phyloP scores from a whole-genome alignment of 2,113 vertebrate genomes.

The Illadopsis cleaveri region DNA sequence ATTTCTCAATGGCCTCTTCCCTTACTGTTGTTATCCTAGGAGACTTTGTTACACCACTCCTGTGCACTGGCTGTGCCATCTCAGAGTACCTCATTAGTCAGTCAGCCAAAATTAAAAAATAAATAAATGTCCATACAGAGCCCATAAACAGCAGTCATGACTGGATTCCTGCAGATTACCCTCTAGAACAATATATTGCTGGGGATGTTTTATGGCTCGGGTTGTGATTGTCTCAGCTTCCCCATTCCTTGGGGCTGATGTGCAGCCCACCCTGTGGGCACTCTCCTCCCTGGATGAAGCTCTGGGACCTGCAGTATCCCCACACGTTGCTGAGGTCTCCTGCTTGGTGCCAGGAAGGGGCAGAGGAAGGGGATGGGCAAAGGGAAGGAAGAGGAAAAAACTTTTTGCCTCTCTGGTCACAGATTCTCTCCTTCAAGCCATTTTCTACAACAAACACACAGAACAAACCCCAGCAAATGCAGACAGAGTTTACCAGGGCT shows the following conservation, averaged over 20 bases:
- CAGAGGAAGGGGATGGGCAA: not conserved
- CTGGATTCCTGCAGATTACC: not conserved
- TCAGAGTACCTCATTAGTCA: not conserved
- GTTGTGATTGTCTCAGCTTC: not conserved
- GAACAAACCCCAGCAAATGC: not conserved
- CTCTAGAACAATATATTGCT: not conserved
- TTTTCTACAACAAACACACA: not conserved
- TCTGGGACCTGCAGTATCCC: rapidly evolving
- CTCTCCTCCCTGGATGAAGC: rapidly evolving
- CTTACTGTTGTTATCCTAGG: not conserved
- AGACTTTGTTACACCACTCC: not conserved
- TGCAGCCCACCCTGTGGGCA: rapidly evolving
- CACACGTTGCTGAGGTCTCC: not conserved
- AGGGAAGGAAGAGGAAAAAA: not conserved
- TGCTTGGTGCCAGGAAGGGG: rapidly evolving
- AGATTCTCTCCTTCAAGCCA: not conserved
- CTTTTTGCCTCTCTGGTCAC: not conserved
- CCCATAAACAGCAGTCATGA: rapidly evolving
- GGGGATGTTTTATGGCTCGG: rapidly evolving
- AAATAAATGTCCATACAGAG: not conserved
- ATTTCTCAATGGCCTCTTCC: not conserved
- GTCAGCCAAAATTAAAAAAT: not conserved
- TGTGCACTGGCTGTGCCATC: not conserved
- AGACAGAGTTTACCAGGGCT: not conserved
- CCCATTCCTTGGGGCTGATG: too few species aligned